Evolutionary conservation across 2,797 vertebrate species (phyloP), one percentile per base, ranked within the genome.

Genomic region (Gephyroberyx darwinii): DNA sequence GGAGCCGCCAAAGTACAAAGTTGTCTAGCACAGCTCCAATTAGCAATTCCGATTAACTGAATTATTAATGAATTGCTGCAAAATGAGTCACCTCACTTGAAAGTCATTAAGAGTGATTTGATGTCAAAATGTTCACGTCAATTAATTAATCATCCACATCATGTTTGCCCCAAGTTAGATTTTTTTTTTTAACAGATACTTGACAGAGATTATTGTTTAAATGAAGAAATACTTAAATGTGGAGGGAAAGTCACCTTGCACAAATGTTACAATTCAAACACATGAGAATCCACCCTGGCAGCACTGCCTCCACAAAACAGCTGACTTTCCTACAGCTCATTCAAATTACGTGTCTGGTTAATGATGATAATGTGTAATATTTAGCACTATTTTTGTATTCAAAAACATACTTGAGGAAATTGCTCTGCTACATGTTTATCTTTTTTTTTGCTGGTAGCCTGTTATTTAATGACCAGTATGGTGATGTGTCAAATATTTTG

Each of bases 341-440:
- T 81, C 35, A 71, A 75, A 86, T 51, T 80, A 68, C 48, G 47
- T 75, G 77, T 92, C 75, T 86, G 83, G 72, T 85, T 66, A 85
- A 86, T 68, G 75, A 89, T 84, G 76, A 89, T 83, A 71, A 82
- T 61, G 86, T 86, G 85, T 79, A 75, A 91, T 88, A 89, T 89
- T 91, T 80, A 91, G 75, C 83, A 92, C 89, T 92, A 92, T 92
- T 93, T 93, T 94, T 94, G 88, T 92, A 91, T 74, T 63, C 75
- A 74, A 65, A 81, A 76, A 80, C 53, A 74, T 59, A 69, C 85
- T 84, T 53, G 74, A 72, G 81, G 76, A 87, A 90, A 86, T 81
- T 75, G 71, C 82, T 88, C 61, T 81, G 69, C 85, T 87, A 66
- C 82, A 81, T 84, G 84, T 89, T 88, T 69, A 74, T 77, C 81